Evolutionary conservation across 2,113 vertebrate species (phyloP).

Genomic region (Phodopus roborovskii): DNA sequence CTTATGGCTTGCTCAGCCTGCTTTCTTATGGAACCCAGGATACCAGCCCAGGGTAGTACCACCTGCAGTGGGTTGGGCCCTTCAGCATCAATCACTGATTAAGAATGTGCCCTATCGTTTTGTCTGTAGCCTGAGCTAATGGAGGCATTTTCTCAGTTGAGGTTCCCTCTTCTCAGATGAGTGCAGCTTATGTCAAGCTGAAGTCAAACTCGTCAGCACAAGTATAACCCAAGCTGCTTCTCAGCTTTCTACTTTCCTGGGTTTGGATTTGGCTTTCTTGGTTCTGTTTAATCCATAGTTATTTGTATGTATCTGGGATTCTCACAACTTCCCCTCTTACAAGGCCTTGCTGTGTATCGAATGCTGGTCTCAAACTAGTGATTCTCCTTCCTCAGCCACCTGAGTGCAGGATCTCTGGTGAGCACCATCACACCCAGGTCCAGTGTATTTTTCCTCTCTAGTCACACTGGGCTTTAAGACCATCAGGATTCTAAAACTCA

Average conservation of each 20-base stretch:
- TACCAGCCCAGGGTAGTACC: not conserved
- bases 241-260: not conserved
- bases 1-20: not conserved
- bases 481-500: not conserved
- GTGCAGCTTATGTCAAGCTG: not conserved
- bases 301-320: not conserved
- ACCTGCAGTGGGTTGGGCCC: not conserved
- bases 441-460: not conserved
- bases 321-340: not conserved
- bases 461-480: not conserved
- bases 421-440: not conserved
- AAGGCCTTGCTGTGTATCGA: no score
- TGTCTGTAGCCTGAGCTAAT: not conserved
- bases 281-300: not conserved
- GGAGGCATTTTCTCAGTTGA: not conserved
- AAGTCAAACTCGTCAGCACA: not conserved
- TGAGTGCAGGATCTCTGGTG: no score
- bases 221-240: not conserved
- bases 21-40: not conserved
- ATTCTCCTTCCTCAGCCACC: not conserved
- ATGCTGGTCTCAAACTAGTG: not conserved
- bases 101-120: not conserved
- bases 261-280: conserved; percentile 34
- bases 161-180: not conserved
- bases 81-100: not conserved